Evolutionary conservation across 2,113 vertebrate genomes (phyloP).

Genomic region (Mustela lutreola): DNA sequence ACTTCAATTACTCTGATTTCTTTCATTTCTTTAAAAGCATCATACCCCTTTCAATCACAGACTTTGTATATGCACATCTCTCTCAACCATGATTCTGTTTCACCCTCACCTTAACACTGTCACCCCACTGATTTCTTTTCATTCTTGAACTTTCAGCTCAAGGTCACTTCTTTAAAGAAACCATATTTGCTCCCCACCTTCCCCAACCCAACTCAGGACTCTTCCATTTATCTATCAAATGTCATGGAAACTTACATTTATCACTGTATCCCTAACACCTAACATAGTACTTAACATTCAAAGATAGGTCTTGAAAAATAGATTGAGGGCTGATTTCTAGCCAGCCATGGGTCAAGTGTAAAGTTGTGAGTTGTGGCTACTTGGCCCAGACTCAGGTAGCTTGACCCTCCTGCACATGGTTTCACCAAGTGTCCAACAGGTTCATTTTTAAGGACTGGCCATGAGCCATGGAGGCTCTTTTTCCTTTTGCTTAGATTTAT

Average conservation of each 20-base stretch:
- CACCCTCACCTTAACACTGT: accelerated
- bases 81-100: background rate
- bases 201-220: too few species aligned
- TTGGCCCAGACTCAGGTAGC: background rate
- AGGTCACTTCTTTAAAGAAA: background rate
- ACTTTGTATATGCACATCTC: background rate
- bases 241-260: background rate
- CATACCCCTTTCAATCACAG: background rate
- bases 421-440: accelerated
- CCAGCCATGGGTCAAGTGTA: background rate
- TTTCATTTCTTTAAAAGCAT: background rate
- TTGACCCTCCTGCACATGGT: too few species aligned
- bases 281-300: background rate
- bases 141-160: background rate
- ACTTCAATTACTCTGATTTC: background rate
- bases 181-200: background rate
- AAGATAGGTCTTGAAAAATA: background rate
- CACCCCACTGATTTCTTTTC: background rate
- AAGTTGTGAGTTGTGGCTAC: background rate
- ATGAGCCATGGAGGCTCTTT: background rate
- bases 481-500: background rate
- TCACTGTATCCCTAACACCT: background rate
- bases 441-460: background rate
- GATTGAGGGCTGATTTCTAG: background rate
- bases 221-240: background rate